Evolutionary conservation across 2,888 invertebrate genomes (phyloP).

Genomic region (Meteorus cinctellus): DNA sequence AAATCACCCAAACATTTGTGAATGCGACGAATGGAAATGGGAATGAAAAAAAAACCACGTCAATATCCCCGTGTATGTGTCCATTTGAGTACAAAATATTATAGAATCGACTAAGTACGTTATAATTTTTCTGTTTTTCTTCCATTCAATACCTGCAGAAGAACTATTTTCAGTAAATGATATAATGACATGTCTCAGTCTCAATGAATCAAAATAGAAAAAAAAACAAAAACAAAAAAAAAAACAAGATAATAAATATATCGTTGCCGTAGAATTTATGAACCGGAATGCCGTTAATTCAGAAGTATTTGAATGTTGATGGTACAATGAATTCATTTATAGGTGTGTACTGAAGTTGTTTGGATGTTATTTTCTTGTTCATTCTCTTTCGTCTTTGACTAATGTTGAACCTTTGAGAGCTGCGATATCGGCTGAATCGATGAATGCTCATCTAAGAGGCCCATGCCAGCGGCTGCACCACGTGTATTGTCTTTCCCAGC

Average conservation of each 20-base stretch:
- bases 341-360: conserved; percentile 41
- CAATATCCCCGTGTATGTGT: conserved; percentile 18
- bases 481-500: conserved; percentile 43
- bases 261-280: conserved; percentile 41
- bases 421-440: conserved; percentile 45
- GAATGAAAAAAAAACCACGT: conserved; percentile 22
- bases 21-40: conserved; percentile 1
- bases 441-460: conserved; percentile 44
- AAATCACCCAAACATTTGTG: conserved; percentile 26
- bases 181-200: conserved; percentile 43
- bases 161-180: conserved; percentile 31
- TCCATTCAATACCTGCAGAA: conserved; percentile 26
- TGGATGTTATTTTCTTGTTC: conserved; percentile 29
- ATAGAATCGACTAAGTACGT: conserved; percentile 37
- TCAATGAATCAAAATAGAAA: conserved; percentile 25
- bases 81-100: conserved; percentile 31
- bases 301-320: conserved; percentile 35
- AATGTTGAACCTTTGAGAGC: conserved; percentile 46
- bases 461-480: conserved; percentile 45
- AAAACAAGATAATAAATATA: conserved; percentile 16
- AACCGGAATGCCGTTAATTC: conserved; percentile 45
- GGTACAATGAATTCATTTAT: conserved; percentile 41
- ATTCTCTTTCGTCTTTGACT: conserved; percentile 41
- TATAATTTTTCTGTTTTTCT: conserved; percentile 28
- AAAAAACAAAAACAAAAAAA: conserved; percentile 26